Percentiles rank a stretch among this genome's conserved stretches.
Evolutionary conservation across 2,113 vertebrate species (phyloP).

Genomic region (Oceanodroma tethys): DNA sequence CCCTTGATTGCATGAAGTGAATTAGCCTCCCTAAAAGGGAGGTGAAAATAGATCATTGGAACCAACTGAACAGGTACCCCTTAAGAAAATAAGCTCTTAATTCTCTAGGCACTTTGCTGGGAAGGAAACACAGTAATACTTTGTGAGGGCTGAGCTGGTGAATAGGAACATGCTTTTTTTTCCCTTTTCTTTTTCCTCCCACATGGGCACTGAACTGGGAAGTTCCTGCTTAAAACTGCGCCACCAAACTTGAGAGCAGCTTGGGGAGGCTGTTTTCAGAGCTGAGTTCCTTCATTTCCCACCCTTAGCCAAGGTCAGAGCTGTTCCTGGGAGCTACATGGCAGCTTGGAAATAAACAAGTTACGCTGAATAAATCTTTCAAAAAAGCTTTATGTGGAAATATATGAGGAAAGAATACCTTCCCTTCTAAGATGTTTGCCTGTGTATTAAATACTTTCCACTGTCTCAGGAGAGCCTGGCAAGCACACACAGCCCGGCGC

Average conservation of each 20-base stretch:
- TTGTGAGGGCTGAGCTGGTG: background rate
- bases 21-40: background rate
- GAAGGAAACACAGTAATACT: background rate
- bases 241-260: background rate
- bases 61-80: background rate
- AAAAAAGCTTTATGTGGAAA: background rate
- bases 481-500: background rate
- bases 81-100: background rate
- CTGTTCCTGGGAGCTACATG: background rate
- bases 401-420: background rate
- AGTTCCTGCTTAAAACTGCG: background rate
- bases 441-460: background rate
- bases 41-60: conserved; percentile 26
- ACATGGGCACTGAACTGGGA: background rate
- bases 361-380: background rate
- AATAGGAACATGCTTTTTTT: background rate
- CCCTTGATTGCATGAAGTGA: conserved; percentile 38
- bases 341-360: background rate
- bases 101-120: background rate
- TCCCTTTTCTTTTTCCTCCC: no score
- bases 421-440: background rate
- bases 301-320: background rate
- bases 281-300: background rate
- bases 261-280: background rate
- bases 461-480: background rate